A percentile compares a stretch with the other conserved stretches of the same genome.
Conservation (phyloP, 2,113 vertebrate genomes). For the Callipepla squamata region DNA sequence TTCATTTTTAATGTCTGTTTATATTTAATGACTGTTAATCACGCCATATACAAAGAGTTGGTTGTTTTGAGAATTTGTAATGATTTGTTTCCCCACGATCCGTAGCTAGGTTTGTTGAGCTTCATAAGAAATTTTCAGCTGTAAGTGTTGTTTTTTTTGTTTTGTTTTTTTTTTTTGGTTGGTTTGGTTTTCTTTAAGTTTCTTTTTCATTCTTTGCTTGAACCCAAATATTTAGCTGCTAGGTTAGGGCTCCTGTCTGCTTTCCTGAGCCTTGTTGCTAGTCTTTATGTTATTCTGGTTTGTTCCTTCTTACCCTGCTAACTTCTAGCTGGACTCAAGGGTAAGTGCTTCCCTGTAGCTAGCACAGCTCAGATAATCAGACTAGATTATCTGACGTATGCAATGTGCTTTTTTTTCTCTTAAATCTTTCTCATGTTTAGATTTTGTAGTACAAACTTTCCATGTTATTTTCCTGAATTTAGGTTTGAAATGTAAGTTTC, state of each 20-base stretch:
- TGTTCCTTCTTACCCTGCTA: conserved; percentile 99
- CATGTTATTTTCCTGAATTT: conserved; percentile 89
- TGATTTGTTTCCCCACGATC: conserved; percentile 70
- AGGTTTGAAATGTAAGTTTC: conserved; percentile 93
- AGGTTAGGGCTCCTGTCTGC: conserved; percentile 99
- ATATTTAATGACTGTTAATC: conserved; percentile 72
- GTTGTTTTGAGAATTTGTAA: conserved; percentile 73
- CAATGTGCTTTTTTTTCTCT: conserved; percentile 91
- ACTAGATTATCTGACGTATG: conserved; percentile 98
- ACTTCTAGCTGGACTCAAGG: conserved; percentile 99
- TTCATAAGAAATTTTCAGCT: conserved; percentile 70
- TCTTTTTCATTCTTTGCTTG: conserved; percentile 97
- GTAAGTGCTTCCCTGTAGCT: conserved; percentile 99
- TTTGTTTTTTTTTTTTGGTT: conserved; percentile 29
- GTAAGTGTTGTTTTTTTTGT: conserved; percentile 39
- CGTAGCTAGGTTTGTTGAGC: conserved; percentile 63
- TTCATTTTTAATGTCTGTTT: conserved; percentile 76
- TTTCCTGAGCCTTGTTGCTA: conserved; percentile 99
- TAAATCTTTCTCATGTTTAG: conserved; percentile 96
- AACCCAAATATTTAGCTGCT: conserved; percentile 97
- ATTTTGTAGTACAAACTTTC: conserved; percentile 89
- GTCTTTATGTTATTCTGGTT: conserved; percentile 99
- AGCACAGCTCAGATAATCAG: conserved; percentile 99
- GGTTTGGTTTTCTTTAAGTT: conserved; percentile 81
- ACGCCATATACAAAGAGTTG: conserved; percentile 63